Percentiles rank a stretch among this genome's conserved stretches.
These are phyloP conservation scores for Kuschelorhynchus macadamiae DNA, from an alignment of 2,888 invertebrate species.

Conservation along the genomic window DNA sequence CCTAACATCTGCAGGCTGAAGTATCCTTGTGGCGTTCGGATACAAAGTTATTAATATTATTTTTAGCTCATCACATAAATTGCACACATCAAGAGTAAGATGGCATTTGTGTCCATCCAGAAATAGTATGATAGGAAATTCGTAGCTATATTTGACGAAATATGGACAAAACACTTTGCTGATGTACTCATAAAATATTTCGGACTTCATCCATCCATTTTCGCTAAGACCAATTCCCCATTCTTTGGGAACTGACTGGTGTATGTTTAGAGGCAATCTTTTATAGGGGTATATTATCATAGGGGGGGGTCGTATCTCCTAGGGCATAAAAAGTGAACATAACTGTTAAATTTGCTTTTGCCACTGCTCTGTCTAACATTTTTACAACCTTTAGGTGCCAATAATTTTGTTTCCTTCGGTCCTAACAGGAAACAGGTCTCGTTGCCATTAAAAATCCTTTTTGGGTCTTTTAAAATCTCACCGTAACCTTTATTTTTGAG, in stretches of 20 bases:
- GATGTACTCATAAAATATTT: no score
- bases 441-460: slow-evolving; percentile 12
- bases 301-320: background rate
- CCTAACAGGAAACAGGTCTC: background rate
- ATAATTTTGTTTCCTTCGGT: background rate
- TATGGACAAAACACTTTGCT: no score
- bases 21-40: no score
- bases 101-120: no score
- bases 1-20: no score
- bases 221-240: no score
- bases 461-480: background rate
- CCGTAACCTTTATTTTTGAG: background rate
- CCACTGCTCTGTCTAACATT: slow-evolving; percentile 1
- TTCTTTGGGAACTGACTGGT: background rate
- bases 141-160: no score
- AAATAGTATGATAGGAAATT: no score
- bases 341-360: background rate
- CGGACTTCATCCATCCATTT: no score
- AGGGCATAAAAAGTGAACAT: slow-evolving; percentile 6
- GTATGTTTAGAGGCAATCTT: background rate
- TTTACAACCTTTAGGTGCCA: background rate
- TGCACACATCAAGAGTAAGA: no score
- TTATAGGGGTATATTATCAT: slow-evolving; percentile 17
- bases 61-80: no score
- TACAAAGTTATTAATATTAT: no score